Evolutionary conservation across 2,888 invertebrate genomes (phyloP), one percentile per base, ranked within the genome.

Genomic region (Dione juno): DNA sequence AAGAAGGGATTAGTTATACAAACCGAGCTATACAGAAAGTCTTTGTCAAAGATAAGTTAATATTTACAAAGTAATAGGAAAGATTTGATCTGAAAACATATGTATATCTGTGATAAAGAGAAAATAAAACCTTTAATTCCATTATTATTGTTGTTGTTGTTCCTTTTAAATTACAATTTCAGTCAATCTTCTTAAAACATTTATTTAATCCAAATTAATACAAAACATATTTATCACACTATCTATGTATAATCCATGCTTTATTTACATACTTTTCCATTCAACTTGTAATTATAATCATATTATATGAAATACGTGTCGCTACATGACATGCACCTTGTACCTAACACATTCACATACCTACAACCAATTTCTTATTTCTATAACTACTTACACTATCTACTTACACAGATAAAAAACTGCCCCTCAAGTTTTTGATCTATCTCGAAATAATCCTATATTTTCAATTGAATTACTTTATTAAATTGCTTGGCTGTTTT

Each of bases 321-420:
- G 75, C 78, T 91, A 91, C 88, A 73, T 74, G 82, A 86, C 91
- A 92, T 91, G 91, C 84, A 85, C 80, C 75, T 80, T 73, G 78
- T 81, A 81, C 86, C 87, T 87, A 88, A 81, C 87, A 90, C 90
- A 88, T 80, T 88, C 83, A 88, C 84, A 86, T 77, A 84, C 87
- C 85, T 88, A 90, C 82, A 74, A 77, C 70, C 77, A 81, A 80
- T 80, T 77, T 79, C 64, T 80, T 81, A 74, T 71, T 69, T 84
- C 88, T 89, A 90, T 83, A 63, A 72, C 89, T 90, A 90, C 89
- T 70, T 35, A 76, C 80, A 82, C 76, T 80, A 74, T 80, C 79
- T 83, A 82, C 82, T 79, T 54, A 75, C 77, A 79, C 72, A 77
- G 58, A 77, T 70, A 78, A 75, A 77, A 71, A 73, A 80, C 79